A percentile compares a stretch with the other conserved stretches of the same genome.
Conservation (phyloP, 2,888 invertebrate species). For the Himalopsyche japonica region DNA sequence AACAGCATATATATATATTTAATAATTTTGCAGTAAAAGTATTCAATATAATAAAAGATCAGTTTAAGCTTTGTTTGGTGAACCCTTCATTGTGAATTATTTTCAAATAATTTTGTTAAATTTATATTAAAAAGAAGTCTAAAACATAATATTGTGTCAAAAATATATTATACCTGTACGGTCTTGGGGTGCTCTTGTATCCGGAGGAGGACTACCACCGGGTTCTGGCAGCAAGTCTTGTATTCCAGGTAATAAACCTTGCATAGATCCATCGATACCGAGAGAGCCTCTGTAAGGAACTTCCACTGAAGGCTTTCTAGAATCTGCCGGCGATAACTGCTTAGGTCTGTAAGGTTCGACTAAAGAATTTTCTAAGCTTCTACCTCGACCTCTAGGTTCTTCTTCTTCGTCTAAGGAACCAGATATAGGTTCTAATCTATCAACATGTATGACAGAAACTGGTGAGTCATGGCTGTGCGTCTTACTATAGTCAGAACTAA, state of each 20-base stretch:
- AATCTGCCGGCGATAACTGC: slow-evolving; percentile 42
- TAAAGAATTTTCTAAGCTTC: slow-evolving; percentile 52
- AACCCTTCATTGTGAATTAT: too few relatives aligned
- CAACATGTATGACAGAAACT: slow-evolving; percentile 53
- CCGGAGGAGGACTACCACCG: slow-evolving; percentile 35
- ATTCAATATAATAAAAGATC: too few relatives aligned
- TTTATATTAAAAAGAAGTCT: too few relatives aligned
- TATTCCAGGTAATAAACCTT: slow-evolving; percentile 5
- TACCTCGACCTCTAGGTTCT: slow-evolving; percentile 32
- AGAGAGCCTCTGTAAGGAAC: slow-evolving; percentile 47
- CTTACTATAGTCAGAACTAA: slow-evolving; percentile 43
- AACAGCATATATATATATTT: too few relatives aligned
- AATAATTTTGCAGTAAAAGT: too few relatives aligned
- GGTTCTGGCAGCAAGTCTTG: slow-evolving; percentile 30
- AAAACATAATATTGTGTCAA: too few relatives aligned
- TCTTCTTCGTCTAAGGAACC: slow-evolving; percentile 43
- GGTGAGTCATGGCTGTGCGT: slow-evolving; percentile 52
- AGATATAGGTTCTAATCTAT: slow-evolving; percentile 44
- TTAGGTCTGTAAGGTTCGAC: slow-evolving; percentile 60
- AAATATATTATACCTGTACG: slow-evolving; percentile 17
- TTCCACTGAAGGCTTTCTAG: slow-evolving; percentile 41
- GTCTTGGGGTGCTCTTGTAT: slow-evolving; percentile 33
- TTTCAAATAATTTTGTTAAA: too few relatives aligned
- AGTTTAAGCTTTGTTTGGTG: too few relatives aligned
- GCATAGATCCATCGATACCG: slow-evolving; percentile 50